These are phyloP conservation scores for Virgularia gustaviana DNA, from an alignment of 92 coral and sea anemone genomes.

Conservation along the genomic window DNA sequence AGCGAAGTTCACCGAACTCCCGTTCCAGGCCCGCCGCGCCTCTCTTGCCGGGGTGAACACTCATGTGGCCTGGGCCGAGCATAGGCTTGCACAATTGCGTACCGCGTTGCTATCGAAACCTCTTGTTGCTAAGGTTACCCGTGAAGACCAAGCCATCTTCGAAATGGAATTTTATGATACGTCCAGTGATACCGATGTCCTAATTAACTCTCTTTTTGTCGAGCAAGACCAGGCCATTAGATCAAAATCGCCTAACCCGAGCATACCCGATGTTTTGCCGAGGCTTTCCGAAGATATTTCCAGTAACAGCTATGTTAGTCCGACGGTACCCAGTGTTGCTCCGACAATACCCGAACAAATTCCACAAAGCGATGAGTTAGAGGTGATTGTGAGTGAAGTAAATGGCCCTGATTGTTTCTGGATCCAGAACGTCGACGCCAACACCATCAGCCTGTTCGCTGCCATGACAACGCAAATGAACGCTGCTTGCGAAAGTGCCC, in stretches of 20 bases:
- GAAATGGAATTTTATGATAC: not conserved
- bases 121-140: not conserved
- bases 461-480: slow-evolving; percentile 49
- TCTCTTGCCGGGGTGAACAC: slow-evolving; percentile 48
- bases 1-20: slow-evolving; percentile 51
- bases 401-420: slow-evolving; percentile 63
- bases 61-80: not conserved
- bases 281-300: not conserved
- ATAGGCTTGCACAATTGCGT: not conserved
- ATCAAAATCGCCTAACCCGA: too few species aligned
- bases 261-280: not conserved
- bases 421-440: slow-evolving; percentile 55
- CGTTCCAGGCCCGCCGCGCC: slow-evolving; percentile 67
- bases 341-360: slow-evolving; percentile 23
- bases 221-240: not conserved
- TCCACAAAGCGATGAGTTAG: slow-evolving; percentile 57
- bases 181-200: not conserved
- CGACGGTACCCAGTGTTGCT: not conserved
- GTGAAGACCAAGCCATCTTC: not conserved
- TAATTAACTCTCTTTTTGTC: not conserved
- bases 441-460: slow-evolving; percentile 31
- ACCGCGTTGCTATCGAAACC: not conserved
- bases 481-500: slow-evolving; percentile 32
- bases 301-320: not conserved
- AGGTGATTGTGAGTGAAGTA: slow-evolving; percentile 60